Conservation (phyloP, 2,113 vertebrate species). For the Girardinichthys multiradiatus region DNA sequence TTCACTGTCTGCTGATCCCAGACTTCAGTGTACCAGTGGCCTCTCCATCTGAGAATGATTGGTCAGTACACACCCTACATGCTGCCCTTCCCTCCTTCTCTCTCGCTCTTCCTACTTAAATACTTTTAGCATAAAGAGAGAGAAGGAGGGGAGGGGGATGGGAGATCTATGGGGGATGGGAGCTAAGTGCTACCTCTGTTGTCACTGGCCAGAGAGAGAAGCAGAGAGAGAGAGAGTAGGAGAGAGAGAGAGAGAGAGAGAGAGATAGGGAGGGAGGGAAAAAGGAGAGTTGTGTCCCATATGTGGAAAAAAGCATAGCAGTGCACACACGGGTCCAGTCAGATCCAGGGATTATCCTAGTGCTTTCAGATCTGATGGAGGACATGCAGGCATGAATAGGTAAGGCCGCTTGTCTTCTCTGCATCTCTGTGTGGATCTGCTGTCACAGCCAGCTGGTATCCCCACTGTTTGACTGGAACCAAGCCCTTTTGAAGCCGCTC, state of each 20-base stretch:
- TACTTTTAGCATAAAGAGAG: conserved; percentile 83
- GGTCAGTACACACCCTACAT: conserved; percentile 66
- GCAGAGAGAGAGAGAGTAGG: conserved; percentile 52
- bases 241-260: conserved; percentile 34
- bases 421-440: conserved; percentile 50
- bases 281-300: conserved; percentile 77
- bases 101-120: conserved; percentile 75
- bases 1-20: conserved; percentile 42
- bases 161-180: conserved; percentile 78
- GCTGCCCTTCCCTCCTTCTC: conserved; percentile 59
- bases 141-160: conserved; percentile 64
- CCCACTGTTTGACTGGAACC: conserved; percentile 43
- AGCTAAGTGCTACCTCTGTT: conserved; percentile 76
- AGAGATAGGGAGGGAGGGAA: conserved; percentile 26
- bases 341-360: conserved; percentile 78
- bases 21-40: conserved; percentile 25
- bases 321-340: conserved; percentile 67
- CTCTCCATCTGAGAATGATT: conserved; percentile 66
- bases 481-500: conserved; percentile 21
- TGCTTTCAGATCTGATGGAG: conserved; percentile 71
- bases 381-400: conserved; percentile 75
- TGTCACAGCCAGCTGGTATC: conserved; percentile 43
- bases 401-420: conserved; percentile 60
- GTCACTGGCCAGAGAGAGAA: conserved; percentile 72
- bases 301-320: conserved; percentile 80